A percentile compares a stretch with the other conserved stretches of the same genome.
Evolutionary conservation across 2,113 vertebrate genomes (phyloP).

Genomic region (Boleophthalmus pectinirostris): DNA sequence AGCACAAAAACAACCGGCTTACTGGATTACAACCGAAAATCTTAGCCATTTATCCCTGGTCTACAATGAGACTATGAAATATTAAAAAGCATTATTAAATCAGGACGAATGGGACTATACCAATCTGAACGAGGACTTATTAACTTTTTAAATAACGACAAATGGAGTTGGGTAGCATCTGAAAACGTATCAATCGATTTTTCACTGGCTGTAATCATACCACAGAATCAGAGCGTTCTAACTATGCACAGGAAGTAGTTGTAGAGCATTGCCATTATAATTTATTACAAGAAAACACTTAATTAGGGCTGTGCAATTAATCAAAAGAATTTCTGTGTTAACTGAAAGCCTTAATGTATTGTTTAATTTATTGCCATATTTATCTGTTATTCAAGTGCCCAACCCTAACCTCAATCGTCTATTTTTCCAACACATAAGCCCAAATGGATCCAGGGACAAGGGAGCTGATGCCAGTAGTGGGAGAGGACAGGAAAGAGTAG

Average conservation of each 20-base stretch:
- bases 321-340: neutral
- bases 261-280: neutral
- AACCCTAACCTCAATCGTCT: neutral
- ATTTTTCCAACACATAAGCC: conserved; percentile 21
- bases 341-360: neutral
- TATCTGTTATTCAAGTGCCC: neutral
- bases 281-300: neutral
- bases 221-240: neutral
- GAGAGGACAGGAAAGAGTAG: conserved; percentile 27
- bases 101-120: neutral
- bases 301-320: neutral
- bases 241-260: neutral
- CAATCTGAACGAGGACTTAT: neutral
- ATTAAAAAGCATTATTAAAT: neutral
- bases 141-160: too few relatives aligned
- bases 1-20: neutral
- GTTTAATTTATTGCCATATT: neutral
- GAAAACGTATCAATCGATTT: too few relatives aligned
- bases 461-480: conserved; percentile 18
- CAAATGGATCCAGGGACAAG: neutral
- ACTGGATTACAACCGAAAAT: neutral
- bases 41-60: neutral
- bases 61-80: neutral
- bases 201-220: too few relatives aligned
- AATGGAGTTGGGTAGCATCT: too few relatives aligned